phyloP scores from a whole-genome alignment of 2,888 invertebrate species.

The Petrophora chlorosata region DNA sequence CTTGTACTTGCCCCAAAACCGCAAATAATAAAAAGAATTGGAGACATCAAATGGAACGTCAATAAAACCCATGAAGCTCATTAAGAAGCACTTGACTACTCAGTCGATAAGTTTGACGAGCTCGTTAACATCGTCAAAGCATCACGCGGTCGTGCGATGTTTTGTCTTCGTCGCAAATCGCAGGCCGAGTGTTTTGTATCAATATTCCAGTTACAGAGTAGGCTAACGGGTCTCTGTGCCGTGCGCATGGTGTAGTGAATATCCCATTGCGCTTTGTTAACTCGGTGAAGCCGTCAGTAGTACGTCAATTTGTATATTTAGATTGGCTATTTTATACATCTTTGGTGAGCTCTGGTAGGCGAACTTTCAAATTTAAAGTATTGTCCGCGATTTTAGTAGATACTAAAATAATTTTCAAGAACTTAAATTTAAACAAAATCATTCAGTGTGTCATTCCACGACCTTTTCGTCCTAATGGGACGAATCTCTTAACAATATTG shows the following conservation, averaged over 20 bases:
- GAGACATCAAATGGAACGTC: conserved; percentile 8
- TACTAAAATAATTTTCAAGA: no score
- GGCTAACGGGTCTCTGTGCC: conserved; percentile 61
- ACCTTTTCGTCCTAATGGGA: no score
- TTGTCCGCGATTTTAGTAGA: no score
- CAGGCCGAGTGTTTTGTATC: conserved; percentile 46
- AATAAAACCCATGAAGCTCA: conserved; percentile 2
- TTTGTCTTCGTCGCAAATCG: conserved; percentile 27
- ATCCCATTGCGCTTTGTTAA: conserved; percentile 46
- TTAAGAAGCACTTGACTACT: conserved; percentile 1
- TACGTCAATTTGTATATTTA: neutral
- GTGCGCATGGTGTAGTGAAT: conserved; percentile 60
- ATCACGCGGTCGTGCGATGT: conserved; percentile 29
- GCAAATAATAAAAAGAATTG: neutral
- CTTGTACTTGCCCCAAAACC: neutral
- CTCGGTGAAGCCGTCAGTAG: conserved; percentile 24
- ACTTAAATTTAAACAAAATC: no score
- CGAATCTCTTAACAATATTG: no score
- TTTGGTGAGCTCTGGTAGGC: no score
- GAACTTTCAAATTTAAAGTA: no score
- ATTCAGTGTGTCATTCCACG: no score
- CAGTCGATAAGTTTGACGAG: conserved; percentile 28
- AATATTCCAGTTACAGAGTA: conserved; percentile 64
- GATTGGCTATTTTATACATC: no score
- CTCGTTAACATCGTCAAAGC: conserved; percentile 30